Evolutionary conservation across 2,797 vertebrate genomes (phyloP).

Genomic region (Syncerus caffer): DNA sequence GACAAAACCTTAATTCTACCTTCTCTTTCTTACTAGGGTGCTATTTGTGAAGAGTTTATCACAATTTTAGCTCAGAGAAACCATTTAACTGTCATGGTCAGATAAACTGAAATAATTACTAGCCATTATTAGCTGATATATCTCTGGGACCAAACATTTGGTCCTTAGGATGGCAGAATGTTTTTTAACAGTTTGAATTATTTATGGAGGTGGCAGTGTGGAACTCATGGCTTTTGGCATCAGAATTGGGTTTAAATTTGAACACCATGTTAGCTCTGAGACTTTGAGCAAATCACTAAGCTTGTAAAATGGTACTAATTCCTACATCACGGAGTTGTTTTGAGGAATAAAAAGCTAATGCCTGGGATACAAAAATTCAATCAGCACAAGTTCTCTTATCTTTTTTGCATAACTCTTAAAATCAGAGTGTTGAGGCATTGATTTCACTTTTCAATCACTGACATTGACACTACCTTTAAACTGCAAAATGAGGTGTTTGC

Average conservation of each 20-base stretch:
- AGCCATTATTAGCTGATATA: constrained; percentile 28
- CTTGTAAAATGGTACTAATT: not conserved
- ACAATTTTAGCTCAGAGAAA: constrained; percentile 37
- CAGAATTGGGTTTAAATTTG: not conserved
- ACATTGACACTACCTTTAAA: not conserved
- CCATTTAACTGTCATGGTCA: constrained; percentile 21
- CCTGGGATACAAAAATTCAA: not conserved
- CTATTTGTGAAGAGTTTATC: constrained; percentile 14
- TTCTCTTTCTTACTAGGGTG: constrained; percentile 46
- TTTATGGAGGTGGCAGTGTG: not conserved
- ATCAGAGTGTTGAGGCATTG: not conserved
- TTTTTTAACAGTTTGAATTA: not conserved
- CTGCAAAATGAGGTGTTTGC: not conserved
- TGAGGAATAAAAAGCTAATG: not conserved
- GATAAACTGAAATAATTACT: constrained; percentile 32
- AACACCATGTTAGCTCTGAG: not conserved
- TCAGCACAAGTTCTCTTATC: not conserved
- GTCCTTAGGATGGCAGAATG: not conserved
- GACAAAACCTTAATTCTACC: constrained; percentile 45
- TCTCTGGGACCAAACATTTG: not conserved
- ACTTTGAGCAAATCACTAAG: constrained; percentile 13
- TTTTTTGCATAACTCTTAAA: not conserved
- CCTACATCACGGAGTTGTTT: not conserved
- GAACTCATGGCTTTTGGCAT: not conserved
- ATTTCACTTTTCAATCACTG: not conserved